Evolutionary conservation across 2,888 invertebrate species (phyloP).

Genomic region (Apodemia duryi): DNA sequence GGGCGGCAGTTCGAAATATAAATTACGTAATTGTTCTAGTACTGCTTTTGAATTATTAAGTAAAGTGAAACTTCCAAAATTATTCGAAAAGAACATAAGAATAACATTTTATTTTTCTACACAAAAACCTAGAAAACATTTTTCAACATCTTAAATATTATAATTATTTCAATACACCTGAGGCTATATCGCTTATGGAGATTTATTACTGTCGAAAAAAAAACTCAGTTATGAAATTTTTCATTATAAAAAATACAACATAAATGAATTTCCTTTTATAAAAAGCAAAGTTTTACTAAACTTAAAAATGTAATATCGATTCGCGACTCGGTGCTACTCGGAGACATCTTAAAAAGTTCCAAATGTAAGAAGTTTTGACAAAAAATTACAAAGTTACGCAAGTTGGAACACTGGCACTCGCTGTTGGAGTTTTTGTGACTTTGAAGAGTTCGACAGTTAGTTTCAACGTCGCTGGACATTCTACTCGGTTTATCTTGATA

Average conservation of each 20-base stretch:
- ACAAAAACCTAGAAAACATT: not conserved
- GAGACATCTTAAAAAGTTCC: slow-evolving; percentile 15
- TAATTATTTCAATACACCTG: not conserved
- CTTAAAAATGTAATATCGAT: slow-evolving; percentile 13
- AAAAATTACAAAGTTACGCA: slow-evolving; percentile 8
- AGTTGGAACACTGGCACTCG: not conserved
- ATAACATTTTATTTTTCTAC: too few relatives aligned
- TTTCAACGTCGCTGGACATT: slow-evolving; percentile 2
- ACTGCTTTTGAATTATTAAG: too few relatives aligned
- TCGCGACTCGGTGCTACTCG: slow-evolving; percentile 7
- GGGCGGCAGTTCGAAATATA: too few relatives aligned
- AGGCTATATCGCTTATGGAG: not conserved
- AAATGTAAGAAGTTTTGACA: slow-evolving; percentile 11
- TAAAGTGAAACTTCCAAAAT: too few relatives aligned
- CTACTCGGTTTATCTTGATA: not conserved
- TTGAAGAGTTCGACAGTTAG: slow-evolving; percentile 5
- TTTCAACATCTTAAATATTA: not conserved
- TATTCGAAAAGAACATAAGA: too few relatives aligned
- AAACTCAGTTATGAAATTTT: not conserved
- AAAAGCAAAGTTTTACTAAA: slow-evolving; percentile 9
- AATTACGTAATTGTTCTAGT: too few relatives aligned
- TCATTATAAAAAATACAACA: not conserved
- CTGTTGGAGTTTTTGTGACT: not conserved
- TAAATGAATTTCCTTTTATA: not conserved
- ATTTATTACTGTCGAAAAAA: not conserved